These are phyloP conservation scores for Macrophya annulata DNA, from an alignment of 2,888 invertebrate species.

Conservation along the genomic window DNA sequence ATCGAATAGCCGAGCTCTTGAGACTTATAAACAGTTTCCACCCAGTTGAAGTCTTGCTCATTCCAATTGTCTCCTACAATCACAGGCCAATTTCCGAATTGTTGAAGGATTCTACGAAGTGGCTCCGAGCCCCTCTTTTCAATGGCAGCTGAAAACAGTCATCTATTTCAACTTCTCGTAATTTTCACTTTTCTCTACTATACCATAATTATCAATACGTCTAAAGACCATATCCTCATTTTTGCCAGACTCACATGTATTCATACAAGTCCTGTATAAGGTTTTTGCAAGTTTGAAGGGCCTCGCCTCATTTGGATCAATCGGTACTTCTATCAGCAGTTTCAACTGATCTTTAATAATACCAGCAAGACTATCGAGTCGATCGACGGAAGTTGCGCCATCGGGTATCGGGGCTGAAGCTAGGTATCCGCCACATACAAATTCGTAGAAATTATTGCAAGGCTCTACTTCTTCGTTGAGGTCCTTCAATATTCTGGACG, in stretches of 20 bases:
- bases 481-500: conserved; percentile 86
- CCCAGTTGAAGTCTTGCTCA: conserved; percentile 89
- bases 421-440: conserved; percentile 89
- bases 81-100: conserved; percentile 96
- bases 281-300: conserved; percentile 91
- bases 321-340: conserved; percentile 85
- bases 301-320: conserved; percentile 82
- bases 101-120: conserved; percentile 85
- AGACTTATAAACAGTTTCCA: conserved; percentile 90
- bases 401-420: conserved; percentile 89
- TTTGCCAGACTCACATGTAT: conserved; percentile 86
- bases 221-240: neutral
- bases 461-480: conserved; percentile 88
- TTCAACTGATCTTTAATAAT: conserved; percentile 89
- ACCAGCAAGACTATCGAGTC: conserved; percentile 89
- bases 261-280: conserved; percentile 93
- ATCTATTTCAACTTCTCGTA: neutral
- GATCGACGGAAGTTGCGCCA: conserved; percentile 89
- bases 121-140: conserved; percentile 90
- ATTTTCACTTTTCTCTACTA: neutral
- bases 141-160: conserved; percentile 85
- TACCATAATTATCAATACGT: neutral
- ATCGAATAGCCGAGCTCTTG: conserved; percentile 91
- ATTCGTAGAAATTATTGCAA: conserved; percentile 92
- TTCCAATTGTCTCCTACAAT: conserved; percentile 90